Evolutionary conservation across 2,888 invertebrate genomes (phyloP).

Genomic region (Biston stratarius): DNA sequence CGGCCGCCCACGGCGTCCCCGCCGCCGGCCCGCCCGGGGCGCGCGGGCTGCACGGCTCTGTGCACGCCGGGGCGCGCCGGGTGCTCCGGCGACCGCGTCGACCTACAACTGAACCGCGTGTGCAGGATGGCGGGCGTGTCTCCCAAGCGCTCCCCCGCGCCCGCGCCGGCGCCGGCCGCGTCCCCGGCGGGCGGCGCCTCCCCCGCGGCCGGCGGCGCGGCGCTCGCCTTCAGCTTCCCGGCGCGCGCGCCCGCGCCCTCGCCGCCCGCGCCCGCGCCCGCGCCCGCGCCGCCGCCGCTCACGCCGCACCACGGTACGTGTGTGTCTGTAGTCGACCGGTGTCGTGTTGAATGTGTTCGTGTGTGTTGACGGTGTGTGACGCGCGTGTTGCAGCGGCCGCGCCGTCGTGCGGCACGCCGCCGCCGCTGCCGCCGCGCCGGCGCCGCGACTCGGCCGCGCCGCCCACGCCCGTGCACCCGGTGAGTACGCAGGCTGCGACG

Average conservation of each 20-base stretch:
- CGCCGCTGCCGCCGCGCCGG: conserved; percentile 78
- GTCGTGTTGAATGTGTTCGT: too few species aligned
- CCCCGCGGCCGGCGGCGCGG: conserved; percentile 1
- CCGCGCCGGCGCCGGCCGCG: conserved; percentile 63
- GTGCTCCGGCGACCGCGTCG: too few species aligned
- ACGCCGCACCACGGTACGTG: conserved; percentile 60
- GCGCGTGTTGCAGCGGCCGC: conserved; percentile 27
- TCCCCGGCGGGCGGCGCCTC: conserved; percentile 35
- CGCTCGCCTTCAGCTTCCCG: conserved; percentile 75
- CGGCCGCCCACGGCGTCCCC: too few species aligned
- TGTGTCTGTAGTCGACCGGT: too few species aligned
- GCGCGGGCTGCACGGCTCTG: too few species aligned
- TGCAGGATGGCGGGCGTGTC: conserved; percentile 72
- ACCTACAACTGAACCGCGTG: too few species aligned
- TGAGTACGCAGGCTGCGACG: too few species aligned
- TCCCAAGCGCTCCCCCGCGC: conserved; percentile 77
- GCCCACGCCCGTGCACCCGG: conserved; percentile 66
- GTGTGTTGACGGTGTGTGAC: too few species aligned
- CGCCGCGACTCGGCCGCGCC: conserved; percentile 75
- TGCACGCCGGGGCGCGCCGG: too few species aligned
- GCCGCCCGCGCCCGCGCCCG: conserved; percentile 62
- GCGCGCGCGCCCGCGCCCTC: conserved; percentile 60
- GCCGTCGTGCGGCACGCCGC: conserved; percentile 68
- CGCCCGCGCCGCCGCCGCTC: conserved; percentile 54
- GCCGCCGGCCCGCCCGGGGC: too few species aligned